Conservation (phyloP, 2,888 invertebrate genomes). For the Heliconius charithonia region DNA sequence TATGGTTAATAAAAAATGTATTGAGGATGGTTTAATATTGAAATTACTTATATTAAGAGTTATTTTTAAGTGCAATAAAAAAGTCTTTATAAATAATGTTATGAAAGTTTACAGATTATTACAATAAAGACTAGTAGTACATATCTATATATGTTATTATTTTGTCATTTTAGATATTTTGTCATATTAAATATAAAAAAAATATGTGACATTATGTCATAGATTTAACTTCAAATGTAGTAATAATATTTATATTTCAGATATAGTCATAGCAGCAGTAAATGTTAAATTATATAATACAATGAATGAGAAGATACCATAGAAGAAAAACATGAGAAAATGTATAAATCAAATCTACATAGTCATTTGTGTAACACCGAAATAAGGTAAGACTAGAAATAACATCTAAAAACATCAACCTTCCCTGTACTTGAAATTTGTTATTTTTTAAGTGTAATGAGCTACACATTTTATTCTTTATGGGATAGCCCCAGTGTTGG, state of each 20-base stretch:
- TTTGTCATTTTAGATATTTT: not conserved
- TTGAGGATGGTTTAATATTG: not conserved
- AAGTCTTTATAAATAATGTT: not conserved
- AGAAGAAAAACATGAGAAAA: conserved; percentile 26
- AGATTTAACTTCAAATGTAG: not conserved
- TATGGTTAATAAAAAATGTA: not conserved
- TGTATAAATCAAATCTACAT: conserved; percentile 11
- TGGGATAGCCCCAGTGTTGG: not conserved
- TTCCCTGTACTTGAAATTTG: not conserved
- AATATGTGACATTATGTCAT: not conserved
- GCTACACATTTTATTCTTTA: not conserved
- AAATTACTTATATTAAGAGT: not conserved
- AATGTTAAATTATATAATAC: not conserved
- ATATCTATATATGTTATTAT: not conserved
- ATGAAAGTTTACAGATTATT: not conserved
- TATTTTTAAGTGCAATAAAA: no score
- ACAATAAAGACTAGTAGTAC: not conserved
- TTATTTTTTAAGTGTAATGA: not conserved
- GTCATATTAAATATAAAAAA: not conserved
- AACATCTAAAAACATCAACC: not conserved
- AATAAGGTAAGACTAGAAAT: conserved; percentile 40
- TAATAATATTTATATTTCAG: conserved; percentile 20
- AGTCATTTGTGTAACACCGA: conserved; percentile 31
- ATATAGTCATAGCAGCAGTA: not conserved
- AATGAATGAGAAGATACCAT: conserved; percentile 3